phyloP scores from a whole-genome alignment of 2,888 invertebrate genomes.

The Helobdella robusta region DNA sequence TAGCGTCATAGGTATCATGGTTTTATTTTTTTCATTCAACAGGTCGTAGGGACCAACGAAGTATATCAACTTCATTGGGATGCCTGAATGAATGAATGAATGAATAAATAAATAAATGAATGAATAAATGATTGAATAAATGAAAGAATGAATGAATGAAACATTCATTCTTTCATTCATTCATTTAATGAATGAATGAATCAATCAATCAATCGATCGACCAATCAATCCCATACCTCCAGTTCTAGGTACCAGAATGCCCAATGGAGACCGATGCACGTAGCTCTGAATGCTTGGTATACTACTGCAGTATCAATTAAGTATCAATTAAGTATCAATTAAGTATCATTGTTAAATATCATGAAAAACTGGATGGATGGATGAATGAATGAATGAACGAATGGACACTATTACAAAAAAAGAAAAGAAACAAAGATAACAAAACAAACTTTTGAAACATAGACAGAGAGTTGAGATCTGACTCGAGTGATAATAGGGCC shows the following conservation, averaged over 20 bases:
- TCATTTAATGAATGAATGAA: no score
- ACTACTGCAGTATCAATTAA: slow-evolving; percentile 50
- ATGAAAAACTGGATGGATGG: no score
- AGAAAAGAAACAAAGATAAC: no score
- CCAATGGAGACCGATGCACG: slow-evolving; percentile 79
- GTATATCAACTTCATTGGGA: slow-evolving; percentile 85
- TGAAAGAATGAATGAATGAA: no score
- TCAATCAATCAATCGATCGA: not conserved
- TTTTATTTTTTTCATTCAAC: slow-evolving; percentile 65
- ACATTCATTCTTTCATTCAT: no score
- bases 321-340: no score
- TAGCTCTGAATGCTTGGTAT: slow-evolving; percentile 61
- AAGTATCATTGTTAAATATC: no score
- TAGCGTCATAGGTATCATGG: slow-evolving; percentile 64
- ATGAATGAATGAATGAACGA: no score
- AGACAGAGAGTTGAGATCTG: slow-evolving; percentile 71
- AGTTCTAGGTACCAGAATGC: slow-evolving; percentile 68
- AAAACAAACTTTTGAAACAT: slow-evolving; percentile 54
- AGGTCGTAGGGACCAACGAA: slow-evolving; percentile 87
- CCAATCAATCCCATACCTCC: slow-evolving; percentile 56
- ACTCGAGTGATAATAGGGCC: slow-evolving; percentile 80
- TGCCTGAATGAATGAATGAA: slow-evolving; percentile 61
- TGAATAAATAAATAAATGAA: no score
- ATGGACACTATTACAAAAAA: no score
- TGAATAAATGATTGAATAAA: no score